Base-by-base conservation (phyloP, 2,113 vertebrate genomes). In the Anas platyrhynchos region DNA sequence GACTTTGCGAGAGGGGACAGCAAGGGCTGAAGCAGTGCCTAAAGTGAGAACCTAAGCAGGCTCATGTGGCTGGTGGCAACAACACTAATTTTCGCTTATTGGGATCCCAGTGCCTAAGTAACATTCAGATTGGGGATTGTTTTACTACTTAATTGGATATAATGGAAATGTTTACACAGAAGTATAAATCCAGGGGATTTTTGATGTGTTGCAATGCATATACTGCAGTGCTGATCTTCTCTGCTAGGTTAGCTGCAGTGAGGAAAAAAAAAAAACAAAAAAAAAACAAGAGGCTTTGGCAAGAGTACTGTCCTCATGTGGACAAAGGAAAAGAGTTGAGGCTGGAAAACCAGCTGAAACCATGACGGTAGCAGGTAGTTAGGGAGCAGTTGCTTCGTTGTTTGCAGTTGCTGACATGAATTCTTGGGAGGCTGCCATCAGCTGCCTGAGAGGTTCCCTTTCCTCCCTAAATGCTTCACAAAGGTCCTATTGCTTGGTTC, bases 301-400 rank as follows among this genome's bases (percentile, higher is more conserved):
- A 55, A 32, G 52, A 36, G 22, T 0, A 0, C 29, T 36, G 15
- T 83, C 11, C 67, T 66, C 13, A 0, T 23, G 66, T 34, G 71
- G 81, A 6, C 22, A 25, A 21, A 58, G 50, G 44, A 18, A 31
- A 11, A n/a, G 54, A 21, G n/a, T 9, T 43, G 55, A 41, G 48
- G 43, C 48, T 86, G 11, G 63, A 68, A 84, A 31, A 27, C 34
- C 79, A 52, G 44, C 38, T 66, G 89, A 46, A 69, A 1, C n/a
- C 16, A 0, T 3, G 3, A 75, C 7, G 16, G 36, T 25, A 61
- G 36, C 12, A 36, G 63, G 48, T 29, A n/a, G 26, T 38, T 3
- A 3, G 34, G 46, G 66, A 77, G 4, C 61, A 9, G 25, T 21
- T 52, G 0, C 27, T 48, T 20, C 18, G 36, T n/a, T 36, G 46